These are phyloP conservation scores for Ibidorhyncha struthersii DNA, from an alignment of 2,113 vertebrate species.

Conservation along the genomic window DNA sequence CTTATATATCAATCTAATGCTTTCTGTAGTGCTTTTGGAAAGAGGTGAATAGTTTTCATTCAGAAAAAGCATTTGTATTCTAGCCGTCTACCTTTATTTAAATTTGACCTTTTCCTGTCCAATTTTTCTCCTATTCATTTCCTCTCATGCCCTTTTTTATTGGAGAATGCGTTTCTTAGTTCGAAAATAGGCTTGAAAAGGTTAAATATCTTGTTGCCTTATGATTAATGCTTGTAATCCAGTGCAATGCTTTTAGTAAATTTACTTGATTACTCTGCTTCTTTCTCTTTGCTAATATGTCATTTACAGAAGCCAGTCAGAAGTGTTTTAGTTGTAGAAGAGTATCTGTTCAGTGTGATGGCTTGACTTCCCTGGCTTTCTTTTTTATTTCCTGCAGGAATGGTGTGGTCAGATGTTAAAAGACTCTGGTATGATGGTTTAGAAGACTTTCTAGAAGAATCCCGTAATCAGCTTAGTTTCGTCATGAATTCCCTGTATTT, in stretches of 20 bases:
- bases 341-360: not conserved
- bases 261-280: not conserved
- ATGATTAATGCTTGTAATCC: not conserved
- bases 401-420: conserved; percentile 99
- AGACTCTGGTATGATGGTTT: conserved; percentile 96
- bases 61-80: not conserved
- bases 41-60: not conserved
- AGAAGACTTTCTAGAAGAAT: conserved; percentile 97
- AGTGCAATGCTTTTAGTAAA: not conserved
- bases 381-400: conserved; percentile 76
- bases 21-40: not conserved
- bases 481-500: conserved; percentile 98
- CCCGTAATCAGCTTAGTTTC: conserved; percentile 97
- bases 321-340: not conserved
- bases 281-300: not conserved
- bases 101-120: not conserved
- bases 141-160: not conserved
- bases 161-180: not conserved
- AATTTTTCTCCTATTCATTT: not conserved
- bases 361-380: not conserved
- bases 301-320: not conserved
- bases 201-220: not conserved
- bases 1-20: not conserved
- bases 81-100: not conserved
- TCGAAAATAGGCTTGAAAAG: not conserved